Evolutionary conservation across 1,140 invertebrate species (phyloP), one percentile per base, ranked within the genome.

Genomic region (Papilio xuthus): DNA sequence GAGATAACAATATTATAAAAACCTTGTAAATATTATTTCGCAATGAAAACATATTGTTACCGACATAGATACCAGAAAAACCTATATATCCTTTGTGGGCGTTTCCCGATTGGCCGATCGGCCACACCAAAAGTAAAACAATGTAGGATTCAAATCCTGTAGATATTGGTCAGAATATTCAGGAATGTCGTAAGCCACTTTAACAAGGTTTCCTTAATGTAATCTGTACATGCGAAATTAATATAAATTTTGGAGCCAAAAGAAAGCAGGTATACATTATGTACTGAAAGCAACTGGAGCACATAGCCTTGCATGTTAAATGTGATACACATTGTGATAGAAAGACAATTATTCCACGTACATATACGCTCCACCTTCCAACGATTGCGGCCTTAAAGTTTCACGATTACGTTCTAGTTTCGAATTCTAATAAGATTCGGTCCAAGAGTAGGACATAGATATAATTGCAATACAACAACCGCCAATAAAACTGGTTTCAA

Each of bases 381-480:
- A 42, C 18, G 71, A 47, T 73, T 47, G 71, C 71, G 42, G 42
- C 71, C 42, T 73, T 73, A 50, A 47, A 13, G 71, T 73, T 73
- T 73, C 71, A 44, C 41, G 71, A 73, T 73, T 73, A 73, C 71
- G 37, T 73, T 73, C 71, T 73, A 26, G 71, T 73, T 73, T 73
- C 71, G 41, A 73, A 73, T 73, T 73, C 42, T 73, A 47, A 73
- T 47, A 42, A 10, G 23, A 73, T 73, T 47, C 41, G 71, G 42
- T 26, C 20, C 71, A 47, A 73, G 42, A 47, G 71, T 73, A 73
- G 42, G 71, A 23, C 71, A 73, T n/a, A 20, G 71, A 73, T 47
- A 73, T 47, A 28, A 73, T 73, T 73, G 71, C 71, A 42, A 73
- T 73, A 44, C 15, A 20, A 71, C 7, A 23, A 42, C 71, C 42